These are phyloP conservation scores for Heliconius ethilla DNA, from an alignment of 2,888 invertebrate species.

Conservation along the genomic window DNA sequence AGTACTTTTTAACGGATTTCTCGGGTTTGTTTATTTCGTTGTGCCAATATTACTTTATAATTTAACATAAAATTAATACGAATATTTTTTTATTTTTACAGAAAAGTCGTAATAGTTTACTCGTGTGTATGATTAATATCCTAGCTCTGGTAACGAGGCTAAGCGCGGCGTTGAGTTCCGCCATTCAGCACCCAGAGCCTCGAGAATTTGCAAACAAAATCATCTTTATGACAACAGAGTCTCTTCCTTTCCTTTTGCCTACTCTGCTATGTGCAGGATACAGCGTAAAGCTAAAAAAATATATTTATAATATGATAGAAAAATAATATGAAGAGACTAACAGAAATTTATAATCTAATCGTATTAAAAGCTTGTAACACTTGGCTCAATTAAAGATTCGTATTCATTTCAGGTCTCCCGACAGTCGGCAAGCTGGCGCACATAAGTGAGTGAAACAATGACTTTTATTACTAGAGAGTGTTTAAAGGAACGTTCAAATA, in stretches of 20 bases:
- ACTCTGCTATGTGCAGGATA: too few species aligned
- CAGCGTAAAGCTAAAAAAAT: too few species aligned
- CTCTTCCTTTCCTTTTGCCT: too few species aligned
- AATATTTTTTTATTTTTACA: neutral
- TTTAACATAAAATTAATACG: neutral
- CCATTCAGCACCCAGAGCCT: too few species aligned
- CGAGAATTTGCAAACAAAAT: too few species aligned
- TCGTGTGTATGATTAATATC: neutral
- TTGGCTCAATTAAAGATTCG: conserved; percentile 45
- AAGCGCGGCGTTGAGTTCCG: too few species aligned
- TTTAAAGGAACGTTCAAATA: conserved; percentile 29
- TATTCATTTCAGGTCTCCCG: conserved; percentile 65
- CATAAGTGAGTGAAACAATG: conserved; percentile 66
- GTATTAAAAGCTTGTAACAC: conserved; percentile 17
- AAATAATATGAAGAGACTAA: neutral
- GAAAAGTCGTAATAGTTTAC: neutral
- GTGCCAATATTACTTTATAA: too few species aligned
- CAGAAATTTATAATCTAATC: conserved; percentile 1
- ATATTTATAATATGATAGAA: neutral
- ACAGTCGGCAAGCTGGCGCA: conserved; percentile 77
- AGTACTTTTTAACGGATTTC: conserved; percentile 3
- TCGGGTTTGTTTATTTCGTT: conserved; percentile 1
- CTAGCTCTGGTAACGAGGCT: too few species aligned
- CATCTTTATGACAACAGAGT: too few species aligned
- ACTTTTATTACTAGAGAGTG: conserved; percentile 42